Base-by-base conservation (phyloP, 2,888 invertebrate species). In the Artemia sinica region DNA sequence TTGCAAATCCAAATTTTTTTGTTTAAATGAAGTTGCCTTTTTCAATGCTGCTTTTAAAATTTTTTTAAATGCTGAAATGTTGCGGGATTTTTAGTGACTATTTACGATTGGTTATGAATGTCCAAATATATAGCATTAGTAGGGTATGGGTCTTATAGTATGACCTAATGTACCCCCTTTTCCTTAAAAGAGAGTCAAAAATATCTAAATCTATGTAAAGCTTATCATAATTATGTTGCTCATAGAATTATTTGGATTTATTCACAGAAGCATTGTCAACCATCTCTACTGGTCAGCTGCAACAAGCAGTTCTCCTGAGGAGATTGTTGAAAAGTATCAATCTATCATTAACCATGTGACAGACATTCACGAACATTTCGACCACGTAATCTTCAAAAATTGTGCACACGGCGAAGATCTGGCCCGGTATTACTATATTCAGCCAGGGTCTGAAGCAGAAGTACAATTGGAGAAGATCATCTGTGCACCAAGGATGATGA, bases 281-380 rank as follows among this genome's bases (percentile, higher is more conserved):
- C 58, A 58, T 14, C n/a, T 58, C 8, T 58, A 58, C 8, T 58
- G 58, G 58, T 58, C n/a, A n/a, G 58, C 58, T 8, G 58, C 58
- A 8, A 14, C 58, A 14, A 58, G 58, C 58, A 14, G n/a, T 6
- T 7, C n/a, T 14, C n/a, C n/a, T 14, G 58, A 58, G 14, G 0
- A 58, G 58, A 14, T 8, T 8, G 58, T 58, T n/a, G 58, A 58
- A 14, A 58, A 58, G 58, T 58, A 8, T 14, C n/a, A 8, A 14
- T 58, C 58, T 14, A 58, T 58, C n/a, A 58, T 58, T 7, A 58
- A 58, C 58, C 58, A 58, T 58, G n/a, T 58, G 1, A 58, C 14
- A 14, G 58, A 58, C 58, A 14, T 58, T n/a, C 58, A 58, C 58
- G 58, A 58, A 8, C 58, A 58, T 14, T 14, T 14, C n/a, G 8